These are phyloP conservation scores for Whitmania pigra DNA, from an alignment of 1,140 invertebrate genomes.

Conservation along the genomic window DNA sequence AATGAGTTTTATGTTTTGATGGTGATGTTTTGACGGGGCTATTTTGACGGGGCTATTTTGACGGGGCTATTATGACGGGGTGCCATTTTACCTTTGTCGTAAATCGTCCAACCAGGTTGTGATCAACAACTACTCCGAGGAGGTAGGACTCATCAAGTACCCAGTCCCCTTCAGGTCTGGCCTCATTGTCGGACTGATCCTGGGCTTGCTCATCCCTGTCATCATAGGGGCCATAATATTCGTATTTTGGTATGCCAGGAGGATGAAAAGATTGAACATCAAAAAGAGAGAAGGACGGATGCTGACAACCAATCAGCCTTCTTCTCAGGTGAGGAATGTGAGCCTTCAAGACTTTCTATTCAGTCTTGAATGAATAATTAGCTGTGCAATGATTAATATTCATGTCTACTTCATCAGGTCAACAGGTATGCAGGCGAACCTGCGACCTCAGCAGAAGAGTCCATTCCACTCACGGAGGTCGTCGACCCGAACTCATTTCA, in stretches of 20 bases:
- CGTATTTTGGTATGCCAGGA: background rate
- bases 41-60: no score
- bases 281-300: background rate
- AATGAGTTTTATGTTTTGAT: no score
- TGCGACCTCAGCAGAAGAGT: no score
- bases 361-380: no score
- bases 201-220: background rate
- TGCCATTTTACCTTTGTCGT: background rate
- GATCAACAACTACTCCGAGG: conserved; percentile 1
- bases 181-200: background rate
- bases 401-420: no score
- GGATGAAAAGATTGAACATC: background rate
- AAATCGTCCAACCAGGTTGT: background rate
- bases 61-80: no score
- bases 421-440: no score
- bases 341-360: background rate
- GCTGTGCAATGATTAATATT: no score
- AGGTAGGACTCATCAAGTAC: background rate
- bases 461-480: no score
- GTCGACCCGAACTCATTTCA: no score
- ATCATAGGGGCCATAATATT: background rate
- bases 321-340: background rate
- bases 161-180: background rate
- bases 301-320: background rate
- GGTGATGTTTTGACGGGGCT: no score